Base-by-base conservation (phyloP, 2,888 invertebrate species). In the Melikaiella ostensackeni region DNA sequence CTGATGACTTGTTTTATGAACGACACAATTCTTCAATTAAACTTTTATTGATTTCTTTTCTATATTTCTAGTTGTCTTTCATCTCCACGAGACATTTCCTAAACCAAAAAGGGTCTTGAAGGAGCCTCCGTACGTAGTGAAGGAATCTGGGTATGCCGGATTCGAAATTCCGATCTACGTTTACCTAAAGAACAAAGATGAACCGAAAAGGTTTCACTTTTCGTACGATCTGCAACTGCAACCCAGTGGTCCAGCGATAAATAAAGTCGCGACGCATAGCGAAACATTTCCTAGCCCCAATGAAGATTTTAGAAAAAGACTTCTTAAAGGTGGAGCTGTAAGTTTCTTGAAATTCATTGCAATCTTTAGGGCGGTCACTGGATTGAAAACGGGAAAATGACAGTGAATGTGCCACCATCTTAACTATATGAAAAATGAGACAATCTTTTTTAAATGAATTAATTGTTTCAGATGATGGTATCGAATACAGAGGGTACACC, bases 81-180 rank as follows among this genome's bases (percentile, higher is more conserved):
- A 95, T 89, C 93, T 99, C 75, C 98, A 99, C 89, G 96, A 97
- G 82, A 97, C 98, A 73, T 99, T 99, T 93, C 95, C 95, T 16
- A 98, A 97, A 88, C 98, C 98, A 62, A 97, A 96, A 92, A 93
- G 98, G 94, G 98, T 96, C 86, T 93, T 97, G 4, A 98, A 97
- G 89, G 97, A 97, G 83, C 97, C 98, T 74, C 98, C 98, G 3
- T 99, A 97, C 92, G 92, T 94, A 74, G 94, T 99, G 42, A 95
- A 96, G 86, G 98, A 98, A 91, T 96, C 97, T n/a, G 98, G 99
- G 8, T 99, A 99, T 93, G 98, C 98, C 79, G 98, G 98, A 46
- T 99, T 99, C 91, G 93, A 94, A 70, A 93, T 99, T 79, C 96
- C 96, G 0, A 97, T 99, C 87, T 97, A 98, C 89, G 95, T 99